Evolutionary conservation across 2,113 vertebrate species (phyloP), one percentile per base, ranked within the genome.

Genomic region (Prunella himalayana): DNA sequence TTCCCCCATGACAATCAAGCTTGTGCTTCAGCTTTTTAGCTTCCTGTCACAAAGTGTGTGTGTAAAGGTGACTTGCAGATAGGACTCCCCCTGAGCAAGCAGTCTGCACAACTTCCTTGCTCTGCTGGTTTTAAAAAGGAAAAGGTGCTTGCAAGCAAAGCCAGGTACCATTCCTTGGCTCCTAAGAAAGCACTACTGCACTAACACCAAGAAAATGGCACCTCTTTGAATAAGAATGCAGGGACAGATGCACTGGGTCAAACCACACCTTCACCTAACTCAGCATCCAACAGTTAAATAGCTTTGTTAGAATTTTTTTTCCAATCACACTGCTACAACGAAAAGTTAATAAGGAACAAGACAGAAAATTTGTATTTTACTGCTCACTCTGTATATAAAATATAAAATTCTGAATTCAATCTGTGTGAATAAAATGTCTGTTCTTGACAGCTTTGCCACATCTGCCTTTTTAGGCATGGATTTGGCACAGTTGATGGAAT

Each of bases 111-210:
- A 11, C 7, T 28, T 75, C 68, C 35, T 68, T 83, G 21, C 37
- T 84, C 45, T 78, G 28, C 10, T 72, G 27, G 5, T 49, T 92
- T 83, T 60, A 30, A 82, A 64, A 54, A 69, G 13, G 37, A 81
- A 70, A 49, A 44, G 28, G 4, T 0, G 0, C 7, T 76, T 64
- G 13, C 51, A 73, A 50, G n/a, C 21, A 44, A 80, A 71, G 39
- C 17, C 54, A 14, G 28, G 30, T 44, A 24, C 35, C 33, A n/a
- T 35, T 78, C 24, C 13, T 66, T 45, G 54, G 25, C 9, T 86
- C 42, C 64, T 50, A 73, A 21, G 14, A 88, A 30, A 73, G 11
- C 9, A 63, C 27, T 66, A 33, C 44, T 63, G 9, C 25, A 18
- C 33, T 70, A 59, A 33, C 35, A 59, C 16, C 9, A 68, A 68